Evolutionary conservation across 2,113 vertebrate species (phyloP).

Genomic region (Orthonyx spaldingii): DNA sequence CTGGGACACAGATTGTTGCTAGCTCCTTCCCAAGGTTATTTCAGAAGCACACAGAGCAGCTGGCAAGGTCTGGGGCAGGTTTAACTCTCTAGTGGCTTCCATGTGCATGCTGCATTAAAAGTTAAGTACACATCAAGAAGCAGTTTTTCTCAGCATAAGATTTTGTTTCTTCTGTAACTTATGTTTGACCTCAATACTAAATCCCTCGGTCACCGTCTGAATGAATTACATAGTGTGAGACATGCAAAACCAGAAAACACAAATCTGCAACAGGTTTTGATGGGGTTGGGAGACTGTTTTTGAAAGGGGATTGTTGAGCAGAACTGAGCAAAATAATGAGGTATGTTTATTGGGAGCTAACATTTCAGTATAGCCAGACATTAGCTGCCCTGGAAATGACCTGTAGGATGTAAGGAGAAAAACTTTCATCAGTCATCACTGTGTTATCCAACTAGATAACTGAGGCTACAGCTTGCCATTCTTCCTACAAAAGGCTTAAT

Average conservation of each 20-base stretch:
- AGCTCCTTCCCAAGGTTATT: background rate
- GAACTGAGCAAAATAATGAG: background rate
- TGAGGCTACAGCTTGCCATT: background rate
- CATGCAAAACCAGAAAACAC: background rate
- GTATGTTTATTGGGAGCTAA: background rate
- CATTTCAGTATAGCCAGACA: background rate
- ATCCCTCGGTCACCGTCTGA: background rate
- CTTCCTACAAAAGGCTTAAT: background rate
- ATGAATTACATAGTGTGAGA: background rate
- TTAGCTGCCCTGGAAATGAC: background rate
- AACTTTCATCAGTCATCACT: background rate
- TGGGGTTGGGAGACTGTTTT: background rate
- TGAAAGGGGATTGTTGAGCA: background rate
- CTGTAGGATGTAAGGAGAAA: background rate
- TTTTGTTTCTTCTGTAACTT: background rate
- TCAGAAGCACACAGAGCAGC: background rate
- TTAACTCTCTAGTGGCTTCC: background rate
- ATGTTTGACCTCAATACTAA: background rate
- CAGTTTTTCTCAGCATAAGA: background rate
- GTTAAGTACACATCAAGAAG: background rate
- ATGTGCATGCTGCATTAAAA: background rate
- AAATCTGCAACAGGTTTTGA: background rate
- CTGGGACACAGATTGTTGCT: background rate
- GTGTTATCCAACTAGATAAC: background rate
- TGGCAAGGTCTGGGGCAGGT: background rate